Evolutionary conservation across 2,797 vertebrate genomes (phyloP).

Genomic region (Choloepus didactylus): DNA sequence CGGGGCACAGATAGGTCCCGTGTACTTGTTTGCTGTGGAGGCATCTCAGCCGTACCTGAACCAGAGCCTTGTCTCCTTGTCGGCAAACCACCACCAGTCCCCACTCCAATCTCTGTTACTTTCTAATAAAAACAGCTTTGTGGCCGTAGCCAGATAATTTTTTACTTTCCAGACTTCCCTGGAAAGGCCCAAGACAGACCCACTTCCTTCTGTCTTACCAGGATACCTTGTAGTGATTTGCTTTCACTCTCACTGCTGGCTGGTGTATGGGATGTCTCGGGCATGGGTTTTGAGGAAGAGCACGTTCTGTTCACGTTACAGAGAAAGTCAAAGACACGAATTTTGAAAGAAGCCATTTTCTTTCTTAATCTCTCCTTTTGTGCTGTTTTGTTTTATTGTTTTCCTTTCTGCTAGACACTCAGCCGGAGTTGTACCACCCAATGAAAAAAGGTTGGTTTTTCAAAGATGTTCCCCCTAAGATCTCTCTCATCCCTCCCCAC

Average conservation of each 20-base stretch:
- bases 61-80: not conserved
- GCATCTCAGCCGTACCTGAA: not conserved
- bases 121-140: conserved; percentile 15
- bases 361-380: conserved; percentile 91
- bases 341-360: conserved; percentile 85
- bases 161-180: not conserved
- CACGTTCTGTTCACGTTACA: conserved; percentile 63
- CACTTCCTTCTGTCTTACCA: not conserved
- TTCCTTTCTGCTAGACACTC: conserved; percentile 96
- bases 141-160: conserved; percentile 8
- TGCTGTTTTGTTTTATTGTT: conserved; percentile 94
- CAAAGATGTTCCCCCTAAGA: conserved; percentile 85
- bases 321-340: conserved; percentile 84
- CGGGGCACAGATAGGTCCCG: not conserved
- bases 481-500: conserved; percentile 81
- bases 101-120: not conserved
- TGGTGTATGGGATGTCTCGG: conserved; percentile 54
- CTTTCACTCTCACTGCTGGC: not conserved
- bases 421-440: conserved; percentile 97
- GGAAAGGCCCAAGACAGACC: not conserved
- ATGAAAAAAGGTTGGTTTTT: conserved; percentile 99
- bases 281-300: conserved; percentile 71
- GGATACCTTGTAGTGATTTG: not conserved
- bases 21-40: not conserved
- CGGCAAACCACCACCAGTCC: not conserved